Base-by-base conservation (phyloP, 1,140 invertebrate genomes). In the Rhyacophila brunnea region DNA sequence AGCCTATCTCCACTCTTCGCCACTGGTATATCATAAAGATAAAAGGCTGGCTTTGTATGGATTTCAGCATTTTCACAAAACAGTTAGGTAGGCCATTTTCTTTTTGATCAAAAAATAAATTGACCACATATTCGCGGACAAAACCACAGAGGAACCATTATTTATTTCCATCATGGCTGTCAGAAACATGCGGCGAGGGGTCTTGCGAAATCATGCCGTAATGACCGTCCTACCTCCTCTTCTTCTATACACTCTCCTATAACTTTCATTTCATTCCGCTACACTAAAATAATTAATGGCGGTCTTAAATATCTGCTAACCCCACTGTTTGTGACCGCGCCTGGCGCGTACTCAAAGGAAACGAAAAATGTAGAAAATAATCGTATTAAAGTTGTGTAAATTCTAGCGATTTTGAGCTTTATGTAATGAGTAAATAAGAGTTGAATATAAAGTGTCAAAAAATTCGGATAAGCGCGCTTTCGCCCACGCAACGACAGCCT, bases 231-330 rank as follows among this genome's bases (percentile, higher is more conserved):
- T n/a, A 43, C 53, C 43, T 10, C 28, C 40, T 46, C 42, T 62
- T 56, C 19, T 34, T 7, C 38, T 32, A 19, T 38, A 34, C 17
- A 13, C 23, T 20, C 43, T 28, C 43, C 14, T 38, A n/a, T 46
- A 28, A 18, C n/a, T 49, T 38, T 51, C 13, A 23, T 57, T 52
- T 45, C 44, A 62, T 55, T 62, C 49, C 42, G 58, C 50, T 47
- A 60, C 58, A 52, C 28, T 42, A 51, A 55, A 64, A 59, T 63
- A 59, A 63, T 64, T 64, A 59, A 64, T 64, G 61, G 61, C 52
- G 61, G 61, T 64, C 61, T 64, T 64, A 64, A 64, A 64, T 59
- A 64, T 59, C 56, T 56, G 51, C 61, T 58, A 62, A 48, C 55
- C 50, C 61, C 57, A 35, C 51, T 59, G 45, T 64, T 58, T 58